These are phyloP conservation scores for Agrotis ipsilon DNA, from an alignment of 2,888 invertebrate genomes.

Conservation along the genomic window DNA sequence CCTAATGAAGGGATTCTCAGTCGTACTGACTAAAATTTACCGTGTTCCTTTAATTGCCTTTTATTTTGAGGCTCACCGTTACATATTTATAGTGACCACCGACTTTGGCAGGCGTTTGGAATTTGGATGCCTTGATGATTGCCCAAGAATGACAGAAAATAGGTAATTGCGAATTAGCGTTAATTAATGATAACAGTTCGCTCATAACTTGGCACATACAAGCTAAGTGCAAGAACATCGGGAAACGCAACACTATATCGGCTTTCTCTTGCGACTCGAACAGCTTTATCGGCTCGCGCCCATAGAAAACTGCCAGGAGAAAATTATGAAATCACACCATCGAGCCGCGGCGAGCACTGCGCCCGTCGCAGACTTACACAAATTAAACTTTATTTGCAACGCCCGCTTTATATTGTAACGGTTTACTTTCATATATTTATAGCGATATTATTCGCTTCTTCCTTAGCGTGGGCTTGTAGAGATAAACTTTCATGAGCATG, in stretches of 20 bases:
- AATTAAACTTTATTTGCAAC: slow-evolving; percentile 65
- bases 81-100: too few species aligned
- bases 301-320: slow-evolving; percentile 84
- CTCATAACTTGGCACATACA: slow-evolving; percentile 69
- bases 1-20: too few species aligned
- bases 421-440: slow-evolving; percentile 64
- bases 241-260: slow-evolving; percentile 84
- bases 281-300: slow-evolving; percentile 81
- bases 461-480: slow-evolving; percentile 60
- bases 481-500: slow-evolving; percentile 63
- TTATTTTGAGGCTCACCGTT: too few species aligned
- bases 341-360: slow-evolving; percentile 58
- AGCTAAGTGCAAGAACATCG: slow-evolving; percentile 78
- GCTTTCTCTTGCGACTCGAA: slow-evolving; percentile 83
- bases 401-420: slow-evolving; percentile 65
- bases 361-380: slow-evolving; percentile 61
- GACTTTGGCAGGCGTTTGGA: background rate
- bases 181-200: slow-evolving; percentile 44
- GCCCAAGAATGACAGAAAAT: background rate
- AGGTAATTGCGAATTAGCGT: background rate
- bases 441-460: slow-evolving; percentile 63
- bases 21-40: too few species aligned
- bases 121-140: background rate
- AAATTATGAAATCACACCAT: slow-evolving; percentile 83
- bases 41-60: too few species aligned